phyloP scores from a whole-genome alignment of 2,113 vertebrate species.

The Cygnus atratus region DNA sequence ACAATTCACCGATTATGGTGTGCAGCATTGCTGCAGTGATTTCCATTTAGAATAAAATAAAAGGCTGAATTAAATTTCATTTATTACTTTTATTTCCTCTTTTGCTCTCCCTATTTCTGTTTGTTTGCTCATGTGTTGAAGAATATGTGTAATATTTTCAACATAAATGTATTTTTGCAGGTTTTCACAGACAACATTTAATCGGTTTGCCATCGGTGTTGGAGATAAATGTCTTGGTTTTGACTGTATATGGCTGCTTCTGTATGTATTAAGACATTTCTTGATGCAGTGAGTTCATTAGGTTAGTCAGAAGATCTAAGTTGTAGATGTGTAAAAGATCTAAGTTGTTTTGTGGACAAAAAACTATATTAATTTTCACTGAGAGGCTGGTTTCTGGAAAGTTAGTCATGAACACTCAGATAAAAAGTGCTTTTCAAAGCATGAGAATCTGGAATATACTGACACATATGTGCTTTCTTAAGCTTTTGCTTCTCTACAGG shows the following conservation, averaged over 20 bases:
- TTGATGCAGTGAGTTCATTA: background rate
- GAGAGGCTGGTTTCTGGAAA: background rate
- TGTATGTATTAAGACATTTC: background rate
- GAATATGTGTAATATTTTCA: background rate
- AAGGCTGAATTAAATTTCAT: background rate
- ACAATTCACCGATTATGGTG: background rate
- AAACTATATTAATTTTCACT: background rate
- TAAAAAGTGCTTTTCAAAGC: background rate
- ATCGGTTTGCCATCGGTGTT: background rate
- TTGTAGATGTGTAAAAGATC: background rate
- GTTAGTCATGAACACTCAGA: background rate
- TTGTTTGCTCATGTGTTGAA: background rate
- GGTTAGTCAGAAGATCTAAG: background rate
- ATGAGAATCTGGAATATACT: constrained; percentile 7
- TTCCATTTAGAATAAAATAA: constrained; percentile 1
- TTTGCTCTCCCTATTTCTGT: background rate
- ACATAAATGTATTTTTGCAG: background rate
- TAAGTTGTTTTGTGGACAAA: background rate
- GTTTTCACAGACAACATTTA: background rate
- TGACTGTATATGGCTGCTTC: background rate
- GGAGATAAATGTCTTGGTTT: background rate
- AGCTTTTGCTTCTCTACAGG: constrained; percentile 17
- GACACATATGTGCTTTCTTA: constrained; percentile 5
- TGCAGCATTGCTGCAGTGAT: background rate
- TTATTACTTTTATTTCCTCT: background rate